Percentiles rank a stretch among this genome's conserved stretches.
Evolutionary conservation across 2,888 invertebrate species (phyloP).

Genomic region (Cylindroiulus punctatus): DNA sequence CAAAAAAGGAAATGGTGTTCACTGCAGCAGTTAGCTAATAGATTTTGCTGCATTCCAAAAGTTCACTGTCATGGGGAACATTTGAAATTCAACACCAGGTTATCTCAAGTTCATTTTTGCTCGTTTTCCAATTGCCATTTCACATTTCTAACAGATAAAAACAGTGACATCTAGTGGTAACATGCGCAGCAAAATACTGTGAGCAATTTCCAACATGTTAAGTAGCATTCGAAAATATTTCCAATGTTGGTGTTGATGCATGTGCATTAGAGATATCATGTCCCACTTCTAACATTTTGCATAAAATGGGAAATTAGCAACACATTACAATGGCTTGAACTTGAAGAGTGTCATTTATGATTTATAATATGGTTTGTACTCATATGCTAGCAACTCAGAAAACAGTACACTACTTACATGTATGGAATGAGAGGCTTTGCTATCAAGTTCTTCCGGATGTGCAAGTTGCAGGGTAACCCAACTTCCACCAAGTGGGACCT

Average conservation of each 20-base stretch:
- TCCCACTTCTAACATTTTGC: neutral
- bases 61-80: neutral
- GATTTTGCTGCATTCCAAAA: neutral
- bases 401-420: neutral
- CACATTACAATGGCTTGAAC: neutral
- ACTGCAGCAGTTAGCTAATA: neutral
- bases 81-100: neutral
- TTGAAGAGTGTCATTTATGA: neutral
- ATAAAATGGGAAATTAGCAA: conserved; percentile 14
- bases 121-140: neutral
- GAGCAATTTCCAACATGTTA: too few species aligned
- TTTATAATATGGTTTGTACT: too few species aligned
- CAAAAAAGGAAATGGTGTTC: neutral
- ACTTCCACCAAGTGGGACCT: neutral
- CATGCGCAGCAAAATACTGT: too few species aligned
- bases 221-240: neutral
- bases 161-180: too few species aligned
- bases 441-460: neutral
- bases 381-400: neutral
- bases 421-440: neutral
- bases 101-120: neutral
- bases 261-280: too few species aligned
- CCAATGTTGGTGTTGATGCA: neutral
- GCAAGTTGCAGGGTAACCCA: neutral
- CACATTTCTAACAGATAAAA: too few species aligned